Percentiles rank a stretch among this genome's conserved stretches.
phyloP scores from a whole-genome alignment of 1,140 invertebrate genomes.

The Halotydeus destructor region DNA sequence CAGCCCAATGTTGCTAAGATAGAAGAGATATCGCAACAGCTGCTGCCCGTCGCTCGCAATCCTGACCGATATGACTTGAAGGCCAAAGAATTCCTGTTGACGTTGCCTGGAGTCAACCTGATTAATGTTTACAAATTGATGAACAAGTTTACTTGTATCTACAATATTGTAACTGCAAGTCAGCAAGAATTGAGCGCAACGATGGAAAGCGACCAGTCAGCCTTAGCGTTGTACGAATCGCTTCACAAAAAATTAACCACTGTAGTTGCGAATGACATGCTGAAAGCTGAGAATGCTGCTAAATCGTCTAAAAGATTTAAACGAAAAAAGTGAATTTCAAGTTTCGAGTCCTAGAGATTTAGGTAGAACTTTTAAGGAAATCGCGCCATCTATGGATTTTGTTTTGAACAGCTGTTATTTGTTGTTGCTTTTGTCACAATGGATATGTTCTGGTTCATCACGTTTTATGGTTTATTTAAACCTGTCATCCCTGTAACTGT shows the following conservation, averaged over 20 bases:
- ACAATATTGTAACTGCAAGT: slow-evolving; percentile 35
- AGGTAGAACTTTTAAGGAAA: too few relatives aligned
- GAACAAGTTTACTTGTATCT: slow-evolving; percentile 38
- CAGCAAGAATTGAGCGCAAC: slow-evolving; percentile 37
- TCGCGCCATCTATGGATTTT: too few relatives aligned
- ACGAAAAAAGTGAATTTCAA: too few relatives aligned
- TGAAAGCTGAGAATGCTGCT: background rate
- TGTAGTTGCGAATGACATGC: background rate
- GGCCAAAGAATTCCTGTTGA: slow-evolving; percentile 56
- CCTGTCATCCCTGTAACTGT: too few relatives aligned
- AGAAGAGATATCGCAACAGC: slow-evolving; percentile 23
- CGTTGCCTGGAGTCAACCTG: slow-evolving; percentile 68
- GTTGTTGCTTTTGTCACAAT: too few relatives aligned
- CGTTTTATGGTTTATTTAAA: too few relatives aligned
- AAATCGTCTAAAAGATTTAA: too few relatives aligned
- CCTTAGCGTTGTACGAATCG: slow-evolving; percentile 5
- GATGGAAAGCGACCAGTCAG: slow-evolving; percentile 31
- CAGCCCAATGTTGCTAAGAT: slow-evolving; percentile 17
- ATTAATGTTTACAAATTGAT: slow-evolving; percentile 61
- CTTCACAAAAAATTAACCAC: slow-evolving; percentile 6
- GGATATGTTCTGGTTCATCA: too few relatives aligned
- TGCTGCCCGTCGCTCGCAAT: slow-evolving; percentile 16
- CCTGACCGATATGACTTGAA: slow-evolving; percentile 47
- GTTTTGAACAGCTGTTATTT: too few relatives aligned
- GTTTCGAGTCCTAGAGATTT: too few relatives aligned